Conservation (phyloP, 2,797 vertebrate species). For the Bradypodion pumilum region DNA sequence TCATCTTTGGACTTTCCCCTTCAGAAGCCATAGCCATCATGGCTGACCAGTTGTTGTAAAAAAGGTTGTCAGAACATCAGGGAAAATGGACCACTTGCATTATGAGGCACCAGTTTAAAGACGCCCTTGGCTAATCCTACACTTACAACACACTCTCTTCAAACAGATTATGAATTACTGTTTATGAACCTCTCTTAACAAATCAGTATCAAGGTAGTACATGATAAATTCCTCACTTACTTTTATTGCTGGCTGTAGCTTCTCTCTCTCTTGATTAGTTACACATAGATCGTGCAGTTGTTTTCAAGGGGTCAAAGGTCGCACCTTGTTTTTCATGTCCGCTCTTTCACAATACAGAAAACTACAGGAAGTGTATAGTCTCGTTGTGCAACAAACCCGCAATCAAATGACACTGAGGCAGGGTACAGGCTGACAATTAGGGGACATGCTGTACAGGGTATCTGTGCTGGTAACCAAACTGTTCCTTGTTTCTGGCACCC, state of each 20-base stretch:
- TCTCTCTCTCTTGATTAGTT: neutral
- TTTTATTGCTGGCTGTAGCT: neutral
- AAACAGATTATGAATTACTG: too few species aligned
- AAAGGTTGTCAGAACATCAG: neutral
- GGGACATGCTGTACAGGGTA: too few species aligned
- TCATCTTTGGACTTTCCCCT: too few species aligned
- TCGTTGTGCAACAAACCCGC: neutral
- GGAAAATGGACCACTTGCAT: neutral
- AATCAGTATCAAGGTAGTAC: neutral
- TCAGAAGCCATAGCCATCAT: too few species aligned
- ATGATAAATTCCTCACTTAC: conserved; percentile 7
- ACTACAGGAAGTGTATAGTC: neutral
- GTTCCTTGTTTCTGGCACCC: neutral
- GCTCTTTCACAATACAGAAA: conserved; percentile 10
- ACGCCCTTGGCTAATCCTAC: neutral
- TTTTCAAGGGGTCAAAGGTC: neutral
- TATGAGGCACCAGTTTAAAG: neutral
- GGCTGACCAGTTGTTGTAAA: too few species aligned
- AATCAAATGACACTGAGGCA: neutral
- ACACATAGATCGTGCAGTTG: neutral
- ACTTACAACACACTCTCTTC: too few species aligned
- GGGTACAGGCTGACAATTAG: too few species aligned
- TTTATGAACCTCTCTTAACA: neutral
- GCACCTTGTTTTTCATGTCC: neutral
- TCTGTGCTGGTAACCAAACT: neutral